Base-by-base conservation (phyloP, 2,113 vertebrate genomes). In the Rhynchopsitta pachyrhyncha region DNA sequence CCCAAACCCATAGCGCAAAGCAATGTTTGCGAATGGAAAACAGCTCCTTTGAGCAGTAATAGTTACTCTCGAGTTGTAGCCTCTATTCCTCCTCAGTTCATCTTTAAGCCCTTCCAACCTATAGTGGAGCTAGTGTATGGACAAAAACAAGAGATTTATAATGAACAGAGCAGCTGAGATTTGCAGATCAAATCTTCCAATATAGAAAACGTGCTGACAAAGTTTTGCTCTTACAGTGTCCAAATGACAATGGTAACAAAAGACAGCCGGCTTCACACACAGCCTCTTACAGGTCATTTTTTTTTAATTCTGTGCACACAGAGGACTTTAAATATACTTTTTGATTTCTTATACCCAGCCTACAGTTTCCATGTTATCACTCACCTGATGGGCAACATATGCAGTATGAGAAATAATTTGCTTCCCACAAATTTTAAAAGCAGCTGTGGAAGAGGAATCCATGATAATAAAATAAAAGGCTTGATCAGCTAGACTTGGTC, bases 81-180 rank as follows among this genome's bases (percentile, higher is more conserved):
- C 99, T 99, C 99, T 98, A 98, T 98, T 99, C 98, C 98, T 99
- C 98, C 99, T 99, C 98, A 99, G 99, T 99, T 99, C 99, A 99
- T 99, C 99, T 99, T 99, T 99, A 99, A 99, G 99, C 99, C 99
- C 99, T 99, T 99, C 99, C 99, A 99, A 99, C 99, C 98, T 99
- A 99, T 98, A 99, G 98, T 99, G 99, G 99, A 99, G 99, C 99
- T 99, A 99, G 98, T 98, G 98, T 98, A 98, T 97, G 98, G 97
- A 98, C 97, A 99, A 98, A 99, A 98, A 98, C 98, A 98, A 98
- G 98, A 98, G 98, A 98, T 98, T 98, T 98, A 98, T 96, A 98
- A 98, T 98, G 98, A 98, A 98, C 98, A 99, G 97, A 98, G 97
- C 96, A 97, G 97, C 98, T 98, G 97, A 98, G 97, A 98, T 98